A percentile compares a stretch with the other conserved stretches of the same genome.
Evolutionary conservation across 1,140 invertebrate genomes (phyloP).

Genomic region (Delia radicum): DNA sequence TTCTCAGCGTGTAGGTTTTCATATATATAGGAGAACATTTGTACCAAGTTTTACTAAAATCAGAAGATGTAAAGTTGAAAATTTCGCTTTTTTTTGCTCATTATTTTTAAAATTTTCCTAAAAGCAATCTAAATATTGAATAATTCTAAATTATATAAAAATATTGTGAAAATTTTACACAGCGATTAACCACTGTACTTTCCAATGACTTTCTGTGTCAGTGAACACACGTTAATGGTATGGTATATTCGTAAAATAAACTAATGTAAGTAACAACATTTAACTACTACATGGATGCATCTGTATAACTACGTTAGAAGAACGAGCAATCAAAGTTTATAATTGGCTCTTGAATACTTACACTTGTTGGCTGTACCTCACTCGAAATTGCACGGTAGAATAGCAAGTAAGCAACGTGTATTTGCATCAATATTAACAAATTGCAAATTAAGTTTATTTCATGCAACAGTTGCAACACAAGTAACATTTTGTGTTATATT

Average conservation of each 20-base stretch:
- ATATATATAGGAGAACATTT: too few species aligned
- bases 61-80: too few species aligned
- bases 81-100: too few species aligned
- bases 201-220: background rate
- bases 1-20: too few species aligned
- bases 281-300: background rate
- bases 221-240: background rate
- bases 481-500: background rate
- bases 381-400: background rate
- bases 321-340: slow-evolving; percentile 23
- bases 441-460: slow-evolving; percentile 19
- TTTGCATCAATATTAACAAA: background rate
- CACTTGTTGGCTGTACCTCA: slow-evolving; percentile 3
- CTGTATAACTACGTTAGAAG: background rate
- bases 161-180: too few species aligned
- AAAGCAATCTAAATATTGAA: too few species aligned
- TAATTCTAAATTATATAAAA: too few species aligned
- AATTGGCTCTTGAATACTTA: slow-evolving; percentile 21
- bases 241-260: background rate
- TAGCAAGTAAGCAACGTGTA: too few species aligned
- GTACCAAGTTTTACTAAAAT: too few species aligned
- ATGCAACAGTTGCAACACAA: slow-evolving; percentile 17
- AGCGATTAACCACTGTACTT: background rate
- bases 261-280: background rate
- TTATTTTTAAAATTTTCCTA: too few species aligned